Conservation (phyloP, 2,888 invertebrate species). For the Eilema depressum region DNA sequence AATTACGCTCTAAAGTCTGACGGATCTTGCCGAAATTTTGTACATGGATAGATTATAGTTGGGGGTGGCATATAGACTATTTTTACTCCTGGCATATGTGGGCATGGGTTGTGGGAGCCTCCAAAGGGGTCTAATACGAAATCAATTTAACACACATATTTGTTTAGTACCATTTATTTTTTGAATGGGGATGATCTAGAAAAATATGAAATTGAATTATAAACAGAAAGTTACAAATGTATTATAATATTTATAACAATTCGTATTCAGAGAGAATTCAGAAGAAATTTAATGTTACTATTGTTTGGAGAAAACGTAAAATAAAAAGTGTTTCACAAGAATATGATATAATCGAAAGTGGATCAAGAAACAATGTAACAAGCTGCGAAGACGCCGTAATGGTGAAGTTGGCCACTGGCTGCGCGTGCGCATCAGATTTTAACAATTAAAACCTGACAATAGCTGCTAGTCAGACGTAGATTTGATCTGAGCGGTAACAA, state of each 20-base stretch:
- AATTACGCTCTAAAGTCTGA: too few species aligned
- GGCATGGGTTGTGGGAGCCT: too few species aligned
- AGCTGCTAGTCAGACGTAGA: slow-evolving; percentile 34
- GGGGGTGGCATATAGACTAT: too few species aligned
- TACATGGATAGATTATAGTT: too few species aligned
- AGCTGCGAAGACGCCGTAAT: slow-evolving; percentile 10
- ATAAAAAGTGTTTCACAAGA: slow-evolving; percentile 25
- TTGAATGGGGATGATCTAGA: background rate
- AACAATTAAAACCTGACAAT: slow-evolving; percentile 46
- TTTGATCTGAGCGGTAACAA: slow-evolving; percentile 49
- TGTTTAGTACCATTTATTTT: background rate
- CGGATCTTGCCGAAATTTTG: too few species aligned
- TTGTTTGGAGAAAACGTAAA: slow-evolving; percentile 23
- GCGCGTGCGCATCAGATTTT: slow-evolving; percentile 30
- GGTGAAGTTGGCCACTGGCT: slow-evolving; percentile 28
- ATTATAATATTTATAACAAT: background rate
- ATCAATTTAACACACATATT: background rate
- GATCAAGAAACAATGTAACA: slow-evolving; percentile 17
- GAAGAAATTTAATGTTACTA: slow-evolving; percentile 19
- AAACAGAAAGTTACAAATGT: slow-evolving; percentile 5
- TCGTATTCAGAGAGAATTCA: slow-evolving; percentile 9
- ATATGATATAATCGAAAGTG: slow-evolving; percentile 23
- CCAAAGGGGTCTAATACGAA: too few species aligned
- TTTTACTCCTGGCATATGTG: too few species aligned
- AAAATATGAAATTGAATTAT: slow-evolving; percentile 3